A percentile compares a stretch with the other conserved stretches of the same genome.
These are phyloP conservation scores for Tokudaia muenninki DNA, from an alignment of 2,797 vertebrate genomes.

Conservation along the genomic window DNA sequence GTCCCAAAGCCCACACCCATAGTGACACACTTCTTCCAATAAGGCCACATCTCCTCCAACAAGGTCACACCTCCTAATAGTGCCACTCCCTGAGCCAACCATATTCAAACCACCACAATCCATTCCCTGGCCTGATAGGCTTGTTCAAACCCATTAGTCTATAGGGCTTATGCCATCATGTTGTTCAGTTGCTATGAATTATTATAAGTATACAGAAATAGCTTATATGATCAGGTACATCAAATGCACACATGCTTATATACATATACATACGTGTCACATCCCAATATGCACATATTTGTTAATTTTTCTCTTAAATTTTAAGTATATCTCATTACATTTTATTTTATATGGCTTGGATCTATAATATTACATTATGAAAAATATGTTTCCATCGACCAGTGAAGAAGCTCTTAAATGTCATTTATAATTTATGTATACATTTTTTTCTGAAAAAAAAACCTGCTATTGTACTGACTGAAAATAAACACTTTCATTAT, in stretches of 20 bases:
- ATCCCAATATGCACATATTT: neutral
- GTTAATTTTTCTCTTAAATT: constrained; percentile 29
- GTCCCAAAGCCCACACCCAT: neutral
- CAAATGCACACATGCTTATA: neutral
- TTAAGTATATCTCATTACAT: neutral
- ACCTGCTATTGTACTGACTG: neutral
- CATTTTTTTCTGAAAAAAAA: neutral
- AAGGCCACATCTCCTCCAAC: neutral
- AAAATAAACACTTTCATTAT: neutral
- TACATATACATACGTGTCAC: neutral
- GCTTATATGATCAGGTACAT: neutral
- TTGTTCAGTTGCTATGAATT: neutral
- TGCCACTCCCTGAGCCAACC: neutral
- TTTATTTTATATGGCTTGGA: neutral
- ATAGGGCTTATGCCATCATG: neutral
- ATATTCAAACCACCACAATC: neutral
- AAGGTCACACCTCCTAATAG: neutral
- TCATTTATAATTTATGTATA: constrained; percentile 6
- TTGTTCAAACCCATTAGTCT: neutral
- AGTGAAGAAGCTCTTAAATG: neutral
- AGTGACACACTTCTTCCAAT: neutral
- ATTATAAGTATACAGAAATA: neutral
- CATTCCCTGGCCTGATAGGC: neutral
- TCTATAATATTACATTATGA: neutral
- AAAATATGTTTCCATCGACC: neutral